A percentile compares a stretch with the other conserved stretches of the same genome.
phyloP scores from a whole-genome alignment of 2,888 invertebrate species.

The Allacma fusca region DNA sequence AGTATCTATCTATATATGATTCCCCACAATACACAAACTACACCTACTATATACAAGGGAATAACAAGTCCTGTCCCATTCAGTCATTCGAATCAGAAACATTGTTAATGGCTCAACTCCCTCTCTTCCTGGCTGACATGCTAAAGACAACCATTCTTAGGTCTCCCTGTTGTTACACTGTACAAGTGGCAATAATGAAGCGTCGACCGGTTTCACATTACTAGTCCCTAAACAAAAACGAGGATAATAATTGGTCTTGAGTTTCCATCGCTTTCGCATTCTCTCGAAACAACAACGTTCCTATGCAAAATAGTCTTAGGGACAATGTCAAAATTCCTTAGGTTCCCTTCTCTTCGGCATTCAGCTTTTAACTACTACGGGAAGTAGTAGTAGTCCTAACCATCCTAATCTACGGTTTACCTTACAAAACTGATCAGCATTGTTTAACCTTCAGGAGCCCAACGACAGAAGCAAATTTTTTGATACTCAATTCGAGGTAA shows the following conservation, averaged over 20 bases:
- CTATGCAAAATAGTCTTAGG: background rate
- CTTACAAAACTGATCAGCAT: no score
- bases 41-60: no score
- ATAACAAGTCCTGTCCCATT: background rate
- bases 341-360: no score
- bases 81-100: background rate
- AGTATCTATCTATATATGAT: no score
- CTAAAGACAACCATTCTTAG: background rate
- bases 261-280: background rate
- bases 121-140: background rate
- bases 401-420: no score
- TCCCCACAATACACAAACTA: no score
- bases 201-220: slow-evolving; percentile 37
- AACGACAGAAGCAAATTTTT: background rate
- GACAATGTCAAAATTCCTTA: no score
- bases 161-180: background rate
- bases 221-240: slow-evolving; percentile 15
- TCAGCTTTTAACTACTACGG: no score
- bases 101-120: slow-evolving; percentile 7
- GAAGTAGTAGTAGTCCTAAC: no score
- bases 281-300: background rate
- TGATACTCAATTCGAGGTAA: background rate
- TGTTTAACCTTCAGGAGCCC: background rate
- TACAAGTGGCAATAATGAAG: slow-evolving; percentile 30
- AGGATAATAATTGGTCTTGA: slow-evolving; percentile 27